Evolutionary conservation across 2,888 invertebrate species (phyloP), one percentile per base, ranked within the genome.

Genomic region (Stegophylla sp.): DNA sequence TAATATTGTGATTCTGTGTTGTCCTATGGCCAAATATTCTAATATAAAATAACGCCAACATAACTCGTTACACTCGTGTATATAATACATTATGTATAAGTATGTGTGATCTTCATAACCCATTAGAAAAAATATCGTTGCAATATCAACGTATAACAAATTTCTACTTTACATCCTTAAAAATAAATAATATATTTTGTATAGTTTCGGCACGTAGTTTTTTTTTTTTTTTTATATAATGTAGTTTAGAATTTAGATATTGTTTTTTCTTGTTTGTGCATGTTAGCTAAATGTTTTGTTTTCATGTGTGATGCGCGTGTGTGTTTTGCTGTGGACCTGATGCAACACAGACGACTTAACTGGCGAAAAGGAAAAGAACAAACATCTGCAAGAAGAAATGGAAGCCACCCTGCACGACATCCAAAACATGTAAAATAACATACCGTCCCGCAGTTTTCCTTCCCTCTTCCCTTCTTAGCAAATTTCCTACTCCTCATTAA

Each of bases 351-450:
- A 97, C 91, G 96, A 96, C 89, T 92, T 97, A 89, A 91, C 95
- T 88, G 90, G 92, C 88, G 95, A 96, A 90, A 94, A 94, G 89
- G 94, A 94, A 90, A 95, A 96, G 91, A 96, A 94, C 91, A 96
- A 95, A 91, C 90, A 94, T 88, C 93, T 98, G 88, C 94, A 96
- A 89, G 95, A 96, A 89, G 98, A 98, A 89, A 96, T 98, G 95
- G 98, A 98, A 90, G 93, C 95, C 87, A 96, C 97, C 87, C 93
- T 98, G 91, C 95, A 96, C 91, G 98, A 98, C 91, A 95, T 98
- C 90, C 97, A 97, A 91, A 96, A 96, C 90, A 97, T 97, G 95
- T 97, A 94, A 92, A 90, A 88, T 82, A 82, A 79, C 83, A 51
- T 74, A 76, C 45, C 61, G 15, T 83, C 71, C 72, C 51, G 13